A percentile compares a stretch with the other conserved stretches of the same genome.
Evolutionary conservation across 2,113 vertebrate genomes (phyloP).

Genomic region (Silurus meridionalis): DNA sequence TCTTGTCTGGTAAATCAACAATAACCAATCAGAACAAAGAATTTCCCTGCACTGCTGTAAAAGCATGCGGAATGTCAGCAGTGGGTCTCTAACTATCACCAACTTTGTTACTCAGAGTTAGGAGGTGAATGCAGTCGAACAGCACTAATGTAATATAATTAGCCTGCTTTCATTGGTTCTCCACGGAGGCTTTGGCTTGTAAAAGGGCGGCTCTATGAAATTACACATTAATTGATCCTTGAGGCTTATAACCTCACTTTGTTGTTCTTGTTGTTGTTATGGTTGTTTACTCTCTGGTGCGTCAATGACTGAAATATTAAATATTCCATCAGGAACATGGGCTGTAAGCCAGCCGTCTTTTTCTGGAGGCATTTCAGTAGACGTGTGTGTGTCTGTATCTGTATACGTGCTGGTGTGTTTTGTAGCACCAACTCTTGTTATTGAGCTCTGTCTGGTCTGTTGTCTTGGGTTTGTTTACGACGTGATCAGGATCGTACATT

Average conservation of each 20-base stretch:
- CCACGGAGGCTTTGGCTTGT: background rate
- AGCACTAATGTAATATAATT: slow-evolving; percentile 14
- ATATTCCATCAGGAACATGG: background rate
- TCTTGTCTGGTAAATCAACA: background rate
- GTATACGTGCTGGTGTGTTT: background rate
- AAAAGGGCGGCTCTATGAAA: slow-evolving; percentile 15
- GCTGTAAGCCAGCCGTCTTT: background rate
- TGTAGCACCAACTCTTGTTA: background rate
- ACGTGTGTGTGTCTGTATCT: background rate
- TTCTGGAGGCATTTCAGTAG: background rate
- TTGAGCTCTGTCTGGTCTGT: slow-evolving; percentile 3
- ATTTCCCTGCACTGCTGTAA: background rate
- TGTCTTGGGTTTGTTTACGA: background rate
- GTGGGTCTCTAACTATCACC: too few species aligned
- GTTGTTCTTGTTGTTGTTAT: slow-evolving; percentile 6
- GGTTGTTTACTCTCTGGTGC: background rate
- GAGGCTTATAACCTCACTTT: background rate
- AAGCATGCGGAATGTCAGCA: background rate
- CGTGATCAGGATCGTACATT: background rate
- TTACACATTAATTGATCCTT: slow-evolving; percentile 23
- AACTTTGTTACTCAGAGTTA: background rate
- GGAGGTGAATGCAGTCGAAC: background rate
- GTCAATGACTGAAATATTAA: slow-evolving; percentile 7
- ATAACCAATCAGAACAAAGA: background rate
- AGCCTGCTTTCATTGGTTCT: background rate